phyloP scores from a whole-genome alignment of 2,888 invertebrate genomes.

The Stenurella melanura region DNA sequence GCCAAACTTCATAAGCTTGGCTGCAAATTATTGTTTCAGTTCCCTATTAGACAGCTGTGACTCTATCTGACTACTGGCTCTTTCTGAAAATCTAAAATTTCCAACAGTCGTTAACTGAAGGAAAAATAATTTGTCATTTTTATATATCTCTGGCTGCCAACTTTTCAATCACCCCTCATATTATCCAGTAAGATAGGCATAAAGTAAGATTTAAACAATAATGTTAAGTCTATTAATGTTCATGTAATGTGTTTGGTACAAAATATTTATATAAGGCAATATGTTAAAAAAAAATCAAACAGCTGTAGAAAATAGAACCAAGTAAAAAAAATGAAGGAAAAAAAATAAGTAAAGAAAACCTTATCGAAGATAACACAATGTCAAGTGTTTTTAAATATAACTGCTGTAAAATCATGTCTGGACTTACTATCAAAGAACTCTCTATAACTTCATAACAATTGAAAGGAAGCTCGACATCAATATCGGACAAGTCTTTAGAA shows the following conservation, averaged over 20 bases:
- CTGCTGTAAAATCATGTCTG: constrained; percentile 32
- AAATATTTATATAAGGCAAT: no score
- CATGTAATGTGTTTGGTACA: neutral
- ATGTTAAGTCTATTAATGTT: neutral
- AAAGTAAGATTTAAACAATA: no score
- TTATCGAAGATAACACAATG: constrained; percentile 13
- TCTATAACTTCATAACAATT: constrained; percentile 72
- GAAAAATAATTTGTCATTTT: no score
- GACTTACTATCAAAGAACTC: constrained; percentile 71
- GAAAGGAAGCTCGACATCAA: constrained; percentile 79
- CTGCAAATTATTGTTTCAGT: no score
- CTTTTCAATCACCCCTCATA: no score
- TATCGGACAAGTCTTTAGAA: constrained; percentile 80
- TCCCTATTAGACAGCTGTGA: no score
- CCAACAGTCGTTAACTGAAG: no score
- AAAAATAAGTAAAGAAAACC: constrained; percentile 17
- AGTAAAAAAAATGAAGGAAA: constrained; percentile 2
- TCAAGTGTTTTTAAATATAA: constrained; percentile 38
- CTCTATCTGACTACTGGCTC: no score
- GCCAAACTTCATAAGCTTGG: no score
- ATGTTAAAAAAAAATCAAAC: neutral
- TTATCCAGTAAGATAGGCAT: no score
- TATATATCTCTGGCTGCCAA: no score
- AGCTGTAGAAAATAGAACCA: neutral
- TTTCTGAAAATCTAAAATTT: no score